Evolutionary conservation across 2,888 invertebrate species (phyloP), one percentile per base, ranked within the genome.

Genomic region (Diarsia dahlii): DNA sequence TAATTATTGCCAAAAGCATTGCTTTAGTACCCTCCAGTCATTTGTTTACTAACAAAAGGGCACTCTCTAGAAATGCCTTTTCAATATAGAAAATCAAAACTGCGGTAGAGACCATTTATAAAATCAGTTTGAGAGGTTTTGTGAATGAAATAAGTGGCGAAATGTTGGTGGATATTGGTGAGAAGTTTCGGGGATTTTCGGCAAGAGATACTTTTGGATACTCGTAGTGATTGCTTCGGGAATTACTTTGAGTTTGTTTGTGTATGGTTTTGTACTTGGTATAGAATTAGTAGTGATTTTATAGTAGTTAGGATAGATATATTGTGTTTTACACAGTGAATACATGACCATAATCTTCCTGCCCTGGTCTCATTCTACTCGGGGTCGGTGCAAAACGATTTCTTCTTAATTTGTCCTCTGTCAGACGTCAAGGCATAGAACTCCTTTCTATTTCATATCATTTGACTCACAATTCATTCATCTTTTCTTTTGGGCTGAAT

Each of bases 1-100:
- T 92, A 92, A 92, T 92, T 87, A 91, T 89, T 88, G 90, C 89
- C 90, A 87, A 81, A 73, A 84, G 82, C 90, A 88, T 79, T 85
- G 78, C 76, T 75, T 45, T 60, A 75, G 50, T 45, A 39, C 69
- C 39, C 65, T 70, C 74, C 60, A 69, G 67, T 74, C 83, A 83
- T 87, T 90, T 90, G 87, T 89, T 84, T 80, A 78, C 66, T 76
- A 86, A 92, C 92, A 92, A 92, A 91, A 87, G 90, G 73, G 84
- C 87, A 89, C 90, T 66, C 64, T 79, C 72, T 76, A 68, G 82
- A 81, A 84, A 89, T 89, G 89, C 88, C 91, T 90, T 90, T 92
- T 93, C 92, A 93, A 92, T 92, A 91, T 81, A 76, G 89, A 90
- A 91, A 91, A 92, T 91, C 91, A 89, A 91, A 93, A 91, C 88